Conservation (phyloP, 1,140 invertebrate species). For the Drosophila sechellia region DNA sequence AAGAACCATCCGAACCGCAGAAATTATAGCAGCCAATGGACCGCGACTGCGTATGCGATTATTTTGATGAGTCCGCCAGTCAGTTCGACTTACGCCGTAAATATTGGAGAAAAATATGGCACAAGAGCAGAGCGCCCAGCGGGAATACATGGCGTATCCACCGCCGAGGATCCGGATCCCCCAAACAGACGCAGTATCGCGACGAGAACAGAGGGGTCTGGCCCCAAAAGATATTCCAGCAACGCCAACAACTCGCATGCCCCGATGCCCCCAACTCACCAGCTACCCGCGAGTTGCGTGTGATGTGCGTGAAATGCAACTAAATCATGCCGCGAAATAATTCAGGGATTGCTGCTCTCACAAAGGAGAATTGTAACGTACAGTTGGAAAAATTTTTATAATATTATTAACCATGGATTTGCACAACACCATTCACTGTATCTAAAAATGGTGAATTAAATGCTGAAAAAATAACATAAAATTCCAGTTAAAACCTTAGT, state of each 20-base stretch:
- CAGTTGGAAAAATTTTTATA: slow-evolving; percentile 30
- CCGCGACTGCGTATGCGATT: slow-evolving; percentile 45
- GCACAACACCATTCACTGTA: too few species aligned
- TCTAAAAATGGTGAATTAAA: too few species aligned
- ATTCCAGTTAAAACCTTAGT: too few species aligned
- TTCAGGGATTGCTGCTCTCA: slow-evolving; percentile 68
- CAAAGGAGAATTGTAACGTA: slow-evolving; percentile 17
- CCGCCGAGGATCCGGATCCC: neutral
- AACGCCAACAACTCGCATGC: slow-evolving; percentile 56
- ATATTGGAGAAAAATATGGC: slow-evolving; percentile 69
- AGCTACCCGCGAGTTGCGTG: slow-evolving; percentile 53
- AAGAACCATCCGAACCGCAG: slow-evolving; percentile 21
- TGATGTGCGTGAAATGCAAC: slow-evolving; percentile 80
- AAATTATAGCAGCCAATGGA: slow-evolving; percentile 38
- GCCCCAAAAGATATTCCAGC: slow-evolving; percentile 59
- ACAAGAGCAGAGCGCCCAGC: slow-evolving; percentile 54
- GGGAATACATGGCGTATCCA: slow-evolving; percentile 21
- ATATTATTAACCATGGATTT: too few species aligned
- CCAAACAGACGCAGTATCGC: slow-evolving; percentile 5
- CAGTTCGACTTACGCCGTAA: slow-evolving; percentile 65
- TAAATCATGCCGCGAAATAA: slow-evolving; percentile 80
- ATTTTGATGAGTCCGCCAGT: slow-evolving; percentile 66
- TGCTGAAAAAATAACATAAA: too few species aligned
- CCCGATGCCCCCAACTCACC: slow-evolving; percentile 25
- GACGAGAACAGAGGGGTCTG: slow-evolving; percentile 29